Percentiles rank a stretch among this genome's conserved stretches.
Evolutionary conservation across 1,140 invertebrate genomes (phyloP).

Genomic region (Globodera rostochiensis): DNA sequence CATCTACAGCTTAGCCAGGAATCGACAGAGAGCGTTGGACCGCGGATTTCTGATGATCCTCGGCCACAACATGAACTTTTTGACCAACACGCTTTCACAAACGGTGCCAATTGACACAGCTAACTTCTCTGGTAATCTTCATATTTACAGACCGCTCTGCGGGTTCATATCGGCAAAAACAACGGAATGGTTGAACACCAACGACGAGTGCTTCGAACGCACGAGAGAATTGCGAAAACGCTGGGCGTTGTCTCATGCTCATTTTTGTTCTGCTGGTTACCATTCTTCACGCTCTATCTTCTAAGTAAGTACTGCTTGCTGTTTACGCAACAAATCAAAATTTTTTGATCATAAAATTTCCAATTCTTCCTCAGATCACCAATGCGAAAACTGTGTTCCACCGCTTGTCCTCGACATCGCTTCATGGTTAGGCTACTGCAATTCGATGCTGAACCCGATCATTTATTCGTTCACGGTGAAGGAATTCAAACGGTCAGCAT

Average conservation of each 20-base stretch:
- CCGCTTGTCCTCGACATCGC: constrained; percentile 63
- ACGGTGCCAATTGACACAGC: constrained; percentile 25
- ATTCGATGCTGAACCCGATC: constrained; percentile 66
- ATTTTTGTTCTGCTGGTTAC: constrained; percentile 69
- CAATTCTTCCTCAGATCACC: constrained; percentile 51
- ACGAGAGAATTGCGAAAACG: constrained; percentile 69
- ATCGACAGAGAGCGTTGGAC: constrained; percentile 62
- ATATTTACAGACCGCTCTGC: constrained; percentile 57
- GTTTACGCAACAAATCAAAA: too few species aligned
- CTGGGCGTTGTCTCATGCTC: constrained; percentile 68
- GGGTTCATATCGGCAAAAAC: constrained; percentile 63
- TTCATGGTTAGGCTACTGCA: constrained; percentile 66
- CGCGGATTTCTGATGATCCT: constrained; percentile 65
- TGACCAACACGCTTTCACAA: constrained; percentile 57
- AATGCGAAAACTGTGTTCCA: constrained; percentile 58
- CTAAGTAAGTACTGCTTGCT: constrained; percentile 55
- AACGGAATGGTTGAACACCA: constrained; percentile 66
- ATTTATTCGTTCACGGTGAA: constrained; percentile 66
- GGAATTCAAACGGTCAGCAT: constrained; percentile 64
- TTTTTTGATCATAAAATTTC: constrained; percentile 10
- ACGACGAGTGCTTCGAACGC: constrained; percentile 59
- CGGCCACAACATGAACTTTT: constrained; percentile 66
- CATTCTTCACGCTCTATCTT: constrained; percentile 69
- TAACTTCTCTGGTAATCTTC: neutral
- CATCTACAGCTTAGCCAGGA: constrained; percentile 61